Conservation (phyloP, 1,140 invertebrate species). For the Lepidurus arcticus region DNA sequence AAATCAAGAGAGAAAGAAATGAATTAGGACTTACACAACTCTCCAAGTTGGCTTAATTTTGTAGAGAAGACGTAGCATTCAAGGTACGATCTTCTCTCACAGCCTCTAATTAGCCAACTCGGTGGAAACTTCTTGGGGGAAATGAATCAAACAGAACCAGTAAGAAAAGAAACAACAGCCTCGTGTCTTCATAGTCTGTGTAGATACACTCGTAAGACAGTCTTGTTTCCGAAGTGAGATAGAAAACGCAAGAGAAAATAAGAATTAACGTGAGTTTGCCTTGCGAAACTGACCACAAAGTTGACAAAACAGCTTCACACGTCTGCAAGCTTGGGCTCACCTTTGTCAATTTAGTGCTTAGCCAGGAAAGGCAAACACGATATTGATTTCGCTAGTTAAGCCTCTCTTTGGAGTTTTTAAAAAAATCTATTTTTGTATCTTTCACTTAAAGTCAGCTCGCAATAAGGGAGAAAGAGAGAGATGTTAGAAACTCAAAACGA, state of each 20-base stretch:
- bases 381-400: neutral
- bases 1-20: neutral
- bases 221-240: neutral
- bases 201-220: neutral
- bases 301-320: slow-evolving; percentile 19
- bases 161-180: neutral
- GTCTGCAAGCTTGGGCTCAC: slow-evolving; percentile 20
- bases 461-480: no score
- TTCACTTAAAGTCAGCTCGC: no score
- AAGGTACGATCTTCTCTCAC: slow-evolving; percentile 12
- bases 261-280: neutral
- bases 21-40: neutral
- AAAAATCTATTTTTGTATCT: no score
- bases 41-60: slow-evolving; percentile 15
- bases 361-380: slow-evolving; percentile 5
- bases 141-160: no score
- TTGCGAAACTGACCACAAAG: slow-evolving; percentile 11
- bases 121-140: neutral
- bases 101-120: slow-evolving; percentile 19
- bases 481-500: no score
- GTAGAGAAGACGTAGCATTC: neutral
- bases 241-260: no score
- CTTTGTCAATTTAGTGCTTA: slow-evolving; percentile 15
- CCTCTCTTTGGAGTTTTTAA: no score
- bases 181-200: neutral